A percentile compares a stretch with the other conserved stretches of the same genome.
phyloP scores from a whole-genome alignment of 2,113 vertebrate genomes.

The Macaca fascicularis region T2T-MFA8v1.1 NC_088387.1:115621501-115622000 shows the following conservation, averaged over 20 bases:
- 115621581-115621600: neutral
- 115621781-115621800: neutral
- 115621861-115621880: neutral
- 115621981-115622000: no score
- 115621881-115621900: neutral
- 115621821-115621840: neutral
- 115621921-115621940: neutral
- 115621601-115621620: neutral
- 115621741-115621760: fast-evolving
- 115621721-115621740: neutral
- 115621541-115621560: neutral
- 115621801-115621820: neutral
- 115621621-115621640: neutral
- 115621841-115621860: neutral
- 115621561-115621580: neutral
- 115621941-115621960: neutral
- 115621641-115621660: neutral
- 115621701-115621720: neutral
- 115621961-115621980: fast-evolving
- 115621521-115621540: neutral
- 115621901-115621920: neutral
- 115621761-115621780: neutral
- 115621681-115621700: neutral
- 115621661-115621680: neutral
- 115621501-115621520: neutral